Base-by-base conservation (phyloP, 2,888 invertebrate genomes). In the Drosophila emarginata region DNA sequence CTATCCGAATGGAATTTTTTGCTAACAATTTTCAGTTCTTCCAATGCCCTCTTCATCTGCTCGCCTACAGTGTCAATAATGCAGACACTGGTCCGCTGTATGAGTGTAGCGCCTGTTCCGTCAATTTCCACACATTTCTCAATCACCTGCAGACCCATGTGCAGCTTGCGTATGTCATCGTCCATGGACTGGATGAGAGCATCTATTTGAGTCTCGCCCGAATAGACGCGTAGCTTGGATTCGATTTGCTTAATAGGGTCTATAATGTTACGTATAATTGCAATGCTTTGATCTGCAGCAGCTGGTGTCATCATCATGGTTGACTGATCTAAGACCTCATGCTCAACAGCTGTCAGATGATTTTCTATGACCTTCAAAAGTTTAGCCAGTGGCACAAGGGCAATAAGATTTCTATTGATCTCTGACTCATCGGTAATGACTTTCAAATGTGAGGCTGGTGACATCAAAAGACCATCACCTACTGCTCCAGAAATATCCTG, bases 41-140 rank as follows among this genome's bases (percentile, higher is more conserved):
- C 92, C 57, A 95, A 91, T 4, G 93, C 91, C 54, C 93, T 92
- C 56, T 94, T 93, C 73, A 95, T 91, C 72, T 94, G 93, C 53
- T 92, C 91, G 2, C 94, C 93, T 65, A 94, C 93, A 23, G 92
- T 93, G 78, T 94, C 94, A 64, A 95, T 92, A 67, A 95, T 93
- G 77, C 94, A 94, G 12, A 94, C 93, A 88, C 95, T 95, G 0
- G 95, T 95, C 84, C 94, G 93, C 85, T 95, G 95, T 1, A 95
- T 94, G 7, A 95, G 91, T 0, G 95, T 95, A 62, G 94, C 94
- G 11, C 94, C 94, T 39, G 94, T 94, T 76, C 94, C 94, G 89
- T 95, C 94, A 76, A 95, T 93, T 79, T 94, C 94, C 39, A 95
- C 93, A 83, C 95, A 95, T 88, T 94, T 94, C 89, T 95, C 94